Evolutionary conservation across 2,113 vertebrate genomes (phyloP).

Genomic region (Telmatochromis bifrenatus): DNA sequence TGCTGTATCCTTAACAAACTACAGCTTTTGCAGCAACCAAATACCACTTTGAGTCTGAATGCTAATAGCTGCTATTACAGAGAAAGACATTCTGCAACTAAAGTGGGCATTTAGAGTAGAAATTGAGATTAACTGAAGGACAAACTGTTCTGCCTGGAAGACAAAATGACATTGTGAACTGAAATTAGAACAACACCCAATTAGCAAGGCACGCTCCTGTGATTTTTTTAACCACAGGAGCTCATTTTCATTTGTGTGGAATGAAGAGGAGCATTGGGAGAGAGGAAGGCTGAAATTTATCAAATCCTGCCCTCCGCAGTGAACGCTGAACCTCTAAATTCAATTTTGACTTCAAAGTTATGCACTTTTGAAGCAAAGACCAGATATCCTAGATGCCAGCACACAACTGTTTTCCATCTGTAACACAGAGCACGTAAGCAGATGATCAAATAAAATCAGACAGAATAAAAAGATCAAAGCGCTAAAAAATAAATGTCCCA

Average conservation of each 20-base stretch:
- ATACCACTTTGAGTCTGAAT: background rate
- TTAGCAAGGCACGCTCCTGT: background rate
- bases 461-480: background rate
- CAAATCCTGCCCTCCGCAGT: background rate
- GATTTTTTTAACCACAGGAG: background rate
- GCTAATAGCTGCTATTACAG: background rate
- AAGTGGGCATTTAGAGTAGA: background rate
- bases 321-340: background rate
- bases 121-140: background rate
- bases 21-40: background rate
- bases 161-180: background rate
- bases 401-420: background rate
- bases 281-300: background rate
- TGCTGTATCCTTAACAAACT: background rate
- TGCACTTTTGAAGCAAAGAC: background rate
- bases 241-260: background rate
- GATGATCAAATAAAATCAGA: background rate
- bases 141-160: background rate
- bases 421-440: background rate
- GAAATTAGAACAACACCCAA: background rate
- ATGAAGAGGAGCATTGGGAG: background rate
- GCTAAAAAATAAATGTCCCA: background rate
- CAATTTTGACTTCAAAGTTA: background rate
- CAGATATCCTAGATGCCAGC: background rate
- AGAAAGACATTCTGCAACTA: background rate